A percentile compares a stretch with the other conserved stretches of the same genome.
Evolutionary conservation across 2,113 vertebrate genomes (phyloP).

Genomic region (Dissostichus mawsoni): DNA sequence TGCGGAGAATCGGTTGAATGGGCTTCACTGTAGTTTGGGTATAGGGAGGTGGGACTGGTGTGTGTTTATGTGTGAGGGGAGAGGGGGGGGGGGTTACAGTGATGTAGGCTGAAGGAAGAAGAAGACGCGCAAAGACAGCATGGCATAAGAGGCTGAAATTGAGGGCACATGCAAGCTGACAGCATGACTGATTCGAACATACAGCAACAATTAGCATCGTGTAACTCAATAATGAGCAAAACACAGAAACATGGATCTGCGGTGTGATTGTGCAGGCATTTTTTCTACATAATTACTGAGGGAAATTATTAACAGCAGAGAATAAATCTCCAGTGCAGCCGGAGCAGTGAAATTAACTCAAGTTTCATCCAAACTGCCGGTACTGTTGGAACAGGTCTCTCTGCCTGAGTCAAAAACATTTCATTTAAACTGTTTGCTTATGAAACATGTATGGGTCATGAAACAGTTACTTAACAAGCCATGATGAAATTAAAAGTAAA

Average conservation of each 20-base stretch:
- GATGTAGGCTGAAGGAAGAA: conserved; percentile 56
- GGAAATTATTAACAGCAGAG: conserved; percentile 3
- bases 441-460: no score
- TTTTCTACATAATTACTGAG: neutral
- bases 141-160: conserved; percentile 38
- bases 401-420: neutral
- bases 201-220: conserved; percentile 51
- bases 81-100: conserved; percentile 25
- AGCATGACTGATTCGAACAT: conserved; percentile 51
- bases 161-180: conserved; percentile 59
- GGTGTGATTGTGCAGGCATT: neutral
- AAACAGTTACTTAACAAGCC: neutral
- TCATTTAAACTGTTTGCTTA: neutral
- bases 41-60: conserved; percentile 64
- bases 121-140: conserved; percentile 26
- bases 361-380: neutral
- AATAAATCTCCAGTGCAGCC: neutral
- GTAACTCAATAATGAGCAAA: conserved; percentile 43
- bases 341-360: neutral
- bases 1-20: conserved; percentile 83
- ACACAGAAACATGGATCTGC: conserved; percentile 3
- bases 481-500: neutral
- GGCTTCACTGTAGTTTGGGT: conserved; percentile 68
- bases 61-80: conserved; percentile 10
- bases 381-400: neutral